Conservation (phyloP, 1,140 invertebrate species). For the Zaprionus davidi region DNA sequence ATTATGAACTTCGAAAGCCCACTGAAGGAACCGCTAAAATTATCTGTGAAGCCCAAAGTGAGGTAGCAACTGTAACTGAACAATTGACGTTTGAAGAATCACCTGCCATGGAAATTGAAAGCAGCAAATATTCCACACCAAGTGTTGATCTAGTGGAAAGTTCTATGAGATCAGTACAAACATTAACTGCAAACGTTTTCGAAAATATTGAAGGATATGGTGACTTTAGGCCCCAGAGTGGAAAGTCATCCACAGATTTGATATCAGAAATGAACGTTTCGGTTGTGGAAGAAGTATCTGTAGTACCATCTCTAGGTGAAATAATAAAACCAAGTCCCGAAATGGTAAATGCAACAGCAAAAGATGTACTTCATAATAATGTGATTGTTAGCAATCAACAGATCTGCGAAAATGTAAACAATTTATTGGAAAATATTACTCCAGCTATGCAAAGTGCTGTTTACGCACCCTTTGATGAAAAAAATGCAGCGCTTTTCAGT, state of each 20-base stretch:
- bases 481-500: slow-evolving; percentile 40
- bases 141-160: slow-evolving; percentile 20
- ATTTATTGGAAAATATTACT: slow-evolving; percentile 51
- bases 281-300: slow-evolving; percentile 86
- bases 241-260: slow-evolving; percentile 15
- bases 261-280: slow-evolving; percentile 81
- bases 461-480: slow-evolving; percentile 8
- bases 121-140: not conserved
- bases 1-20: slow-evolving; percentile 53
- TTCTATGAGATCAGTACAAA: slow-evolving; percentile 35
- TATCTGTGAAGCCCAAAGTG: slow-evolving; percentile 24
- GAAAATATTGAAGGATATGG: slow-evolving; percentile 65
- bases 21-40: slow-evolving; percentile 42
- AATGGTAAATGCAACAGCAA: slow-evolving; percentile 18
- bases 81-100: slow-evolving; percentile 48
- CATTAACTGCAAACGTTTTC: slow-evolving; percentile 53
- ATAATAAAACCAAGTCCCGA: slow-evolving; percentile 55
- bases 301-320: slow-evolving; percentile 84
- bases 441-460: slow-evolving; percentile 49
- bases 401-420: slow-evolving; percentile 64
- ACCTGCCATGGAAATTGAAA: slow-evolving; percentile 6
- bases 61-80: slow-evolving; percentile 40
- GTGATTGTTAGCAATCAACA: slow-evolving; percentile 73
- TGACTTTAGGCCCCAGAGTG: slow-evolving; percentile 57
- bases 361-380: slow-evolving; percentile 45